Evolutionary conservation across 2,113 vertebrate genomes (phyloP).

Genomic region (Rhadina sibilatrix): DNA sequence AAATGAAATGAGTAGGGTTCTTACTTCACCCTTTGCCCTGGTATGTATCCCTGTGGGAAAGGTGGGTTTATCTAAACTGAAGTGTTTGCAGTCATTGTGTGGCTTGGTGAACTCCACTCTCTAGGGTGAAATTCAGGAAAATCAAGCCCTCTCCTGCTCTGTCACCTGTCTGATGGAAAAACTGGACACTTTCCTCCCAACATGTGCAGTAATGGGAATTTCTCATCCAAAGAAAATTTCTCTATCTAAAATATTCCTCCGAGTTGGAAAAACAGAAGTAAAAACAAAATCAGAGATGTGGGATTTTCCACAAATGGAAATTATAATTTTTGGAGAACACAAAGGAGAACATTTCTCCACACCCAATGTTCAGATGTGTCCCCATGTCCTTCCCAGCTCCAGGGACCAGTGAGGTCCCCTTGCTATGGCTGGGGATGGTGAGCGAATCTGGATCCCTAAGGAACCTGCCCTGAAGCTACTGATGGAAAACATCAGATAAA

Average conservation of each 20-base stretch:
- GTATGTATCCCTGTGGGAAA: conserved; percentile 28
- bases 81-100: not conserved
- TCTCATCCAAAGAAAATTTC: not conserved
- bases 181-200: not conserved
- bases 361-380: not conserved
- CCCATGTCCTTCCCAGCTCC: not conserved
- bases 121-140: conserved; percentile 5
- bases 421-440: not conserved
- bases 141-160: not conserved
- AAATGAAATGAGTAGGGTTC: not conserved
- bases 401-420: not conserved
- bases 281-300: not conserved
- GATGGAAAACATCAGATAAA: not conserved
- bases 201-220: not conserved
- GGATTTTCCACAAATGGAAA: not conserved
- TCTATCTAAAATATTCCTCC: not conserved
- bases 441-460: accelerated
- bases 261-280: not conserved
- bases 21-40: not conserved
- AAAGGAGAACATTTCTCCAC: not conserved
- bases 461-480: not conserved
- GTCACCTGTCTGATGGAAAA: not conserved
- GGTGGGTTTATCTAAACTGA: not conserved
- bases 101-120: not conserved
- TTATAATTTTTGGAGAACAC: not conserved